phyloP scores from a whole-genome alignment of 2,113 vertebrate species.

The Entomyzon cyanotis region DNA sequence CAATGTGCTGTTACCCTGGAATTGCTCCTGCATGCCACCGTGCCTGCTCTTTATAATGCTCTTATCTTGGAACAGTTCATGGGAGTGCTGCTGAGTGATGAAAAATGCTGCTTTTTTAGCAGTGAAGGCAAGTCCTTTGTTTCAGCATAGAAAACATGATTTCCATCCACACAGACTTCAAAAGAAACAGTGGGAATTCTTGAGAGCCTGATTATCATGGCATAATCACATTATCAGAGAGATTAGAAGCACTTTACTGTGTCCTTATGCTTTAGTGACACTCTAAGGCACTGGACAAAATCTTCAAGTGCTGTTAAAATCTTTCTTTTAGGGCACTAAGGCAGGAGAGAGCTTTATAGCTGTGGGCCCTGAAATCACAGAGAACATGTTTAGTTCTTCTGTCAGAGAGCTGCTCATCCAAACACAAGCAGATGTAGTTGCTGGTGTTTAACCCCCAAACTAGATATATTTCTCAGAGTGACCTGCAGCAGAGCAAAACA shows the following conservation, averaged over 20 bases:
- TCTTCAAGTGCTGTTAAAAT: conserved; percentile 32
- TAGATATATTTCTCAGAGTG: conserved; percentile 13
- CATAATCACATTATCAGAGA: conserved; percentile 59
- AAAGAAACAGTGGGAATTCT: conserved; percentile 54
- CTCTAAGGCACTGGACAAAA: not conserved
- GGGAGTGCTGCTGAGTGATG: not conserved
- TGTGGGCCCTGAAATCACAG: not conserved
- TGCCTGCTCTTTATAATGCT: not conserved
- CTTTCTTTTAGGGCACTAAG: not conserved
- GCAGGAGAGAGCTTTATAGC: not conserved
- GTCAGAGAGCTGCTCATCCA: conserved; percentile 3
- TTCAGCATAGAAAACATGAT: conserved; percentile 49
- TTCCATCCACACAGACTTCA: conserved; percentile 46
- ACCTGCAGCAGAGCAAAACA: conserved; percentile 36
- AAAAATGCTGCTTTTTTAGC: conserved; percentile 28
- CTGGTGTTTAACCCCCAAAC: not conserved
- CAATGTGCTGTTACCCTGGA: not conserved
- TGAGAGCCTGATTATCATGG: conserved; percentile 56
- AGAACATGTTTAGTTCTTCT: not conserved
- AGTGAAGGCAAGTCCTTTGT: conserved; percentile 28
- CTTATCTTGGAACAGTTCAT: conserved; percentile 14
- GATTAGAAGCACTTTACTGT: conserved; percentile 57
- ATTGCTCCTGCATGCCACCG: not conserved
- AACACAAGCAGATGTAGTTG: not conserved
- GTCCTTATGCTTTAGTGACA: conserved; percentile 46